phyloP scores from a whole-genome alignment of 2,797 vertebrate species.

The Sebastes nivosus region DNA sequence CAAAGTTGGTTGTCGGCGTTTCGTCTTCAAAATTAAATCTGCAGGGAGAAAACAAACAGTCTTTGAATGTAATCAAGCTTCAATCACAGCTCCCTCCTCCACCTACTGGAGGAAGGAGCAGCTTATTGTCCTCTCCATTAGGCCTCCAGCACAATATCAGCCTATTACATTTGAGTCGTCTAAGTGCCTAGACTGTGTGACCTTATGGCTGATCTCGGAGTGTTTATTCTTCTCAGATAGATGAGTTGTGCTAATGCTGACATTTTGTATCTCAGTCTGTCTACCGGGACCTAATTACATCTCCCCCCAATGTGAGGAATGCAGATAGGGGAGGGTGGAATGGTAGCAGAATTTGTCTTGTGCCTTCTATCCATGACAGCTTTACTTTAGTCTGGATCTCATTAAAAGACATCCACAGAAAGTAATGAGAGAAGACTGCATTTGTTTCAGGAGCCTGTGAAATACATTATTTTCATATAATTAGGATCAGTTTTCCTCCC shows the following conservation, averaged over 20 bases:
- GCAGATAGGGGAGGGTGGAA: conserved; percentile 14
- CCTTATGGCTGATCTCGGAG: conserved; percentile 12
- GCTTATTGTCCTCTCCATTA: background rate
- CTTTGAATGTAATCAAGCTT: conserved; percentile 11
- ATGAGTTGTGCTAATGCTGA: conserved; percentile 38
- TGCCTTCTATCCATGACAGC: conserved; percentile 8
- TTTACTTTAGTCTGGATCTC: conserved; percentile 10
- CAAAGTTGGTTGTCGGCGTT: conserved; percentile 97
- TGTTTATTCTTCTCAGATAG: conserved; percentile 35
- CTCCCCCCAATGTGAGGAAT: conserved; percentile 3
- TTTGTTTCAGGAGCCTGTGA: background rate
- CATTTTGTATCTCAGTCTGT: conserved; percentile 42
- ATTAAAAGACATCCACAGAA: conserved; percentile 11
- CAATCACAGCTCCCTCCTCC: background rate
- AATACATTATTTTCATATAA: background rate
- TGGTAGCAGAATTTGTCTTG: conserved; percentile 15
- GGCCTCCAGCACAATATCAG: background rate
- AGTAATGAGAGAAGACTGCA: background rate
- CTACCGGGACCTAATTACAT: conserved; percentile 64
- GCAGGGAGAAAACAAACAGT: conserved; percentile 36
- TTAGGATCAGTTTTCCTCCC: background rate
- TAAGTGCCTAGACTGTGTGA: background rate
- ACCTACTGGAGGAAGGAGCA: background rate
- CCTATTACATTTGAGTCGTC: conserved; percentile 5
- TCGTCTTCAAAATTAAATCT: conserved; percentile 97